phyloP scores from a whole-genome alignment of 2,888 invertebrate genomes.

The Falcaria lacertinaria region DNA sequence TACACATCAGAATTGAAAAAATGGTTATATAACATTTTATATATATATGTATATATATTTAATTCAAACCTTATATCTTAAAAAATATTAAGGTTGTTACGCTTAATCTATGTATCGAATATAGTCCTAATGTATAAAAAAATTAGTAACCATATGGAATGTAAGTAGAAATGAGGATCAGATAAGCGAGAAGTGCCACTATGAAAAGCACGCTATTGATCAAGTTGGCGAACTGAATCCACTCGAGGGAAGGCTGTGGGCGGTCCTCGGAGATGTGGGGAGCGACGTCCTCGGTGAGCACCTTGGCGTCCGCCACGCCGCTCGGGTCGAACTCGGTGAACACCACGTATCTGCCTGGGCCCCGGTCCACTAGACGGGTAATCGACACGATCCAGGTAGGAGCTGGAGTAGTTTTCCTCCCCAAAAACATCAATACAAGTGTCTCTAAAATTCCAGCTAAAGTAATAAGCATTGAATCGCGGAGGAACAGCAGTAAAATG shows the following conservation, averaged over 20 bases:
- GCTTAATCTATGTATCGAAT: too few relatives aligned
- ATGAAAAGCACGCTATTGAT: slow-evolving; percentile 58
- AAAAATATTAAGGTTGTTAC: too few relatives aligned
- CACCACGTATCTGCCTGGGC: slow-evolving; percentile 61
- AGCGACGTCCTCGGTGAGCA: slow-evolving; percentile 35
- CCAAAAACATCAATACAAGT: slow-evolving; percentile 52
- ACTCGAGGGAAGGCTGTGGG: slow-evolving; percentile 39
- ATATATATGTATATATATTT: too few relatives aligned
- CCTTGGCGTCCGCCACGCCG: slow-evolving; percentile 37
- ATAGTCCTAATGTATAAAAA: slow-evolving; percentile 1
- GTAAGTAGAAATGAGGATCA: slow-evolving; percentile 52
- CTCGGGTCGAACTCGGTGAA: slow-evolving; percentile 68
- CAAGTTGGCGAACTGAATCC: slow-evolving; percentile 61
- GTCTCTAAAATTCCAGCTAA: slow-evolving; percentile 54
- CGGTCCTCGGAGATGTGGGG: slow-evolving; percentile 25
- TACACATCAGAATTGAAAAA: too few relatives aligned
- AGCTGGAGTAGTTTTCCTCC: slow-evolving; percentile 41
- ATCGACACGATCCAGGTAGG: slow-evolving; percentile 52
- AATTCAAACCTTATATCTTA: too few relatives aligned
- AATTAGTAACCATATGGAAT: slow-evolving; percentile 47
- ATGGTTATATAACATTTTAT: too few relatives aligned
- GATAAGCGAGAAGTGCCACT: slow-evolving; percentile 46
- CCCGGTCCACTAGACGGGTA: slow-evolving; percentile 46
- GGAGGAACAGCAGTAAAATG: slow-evolving; percentile 67
- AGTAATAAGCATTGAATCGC: slow-evolving; percentile 67